Conservation (phyloP, 92 coral and sea anemone species). For the Zoanthus gigantus region DNA sequence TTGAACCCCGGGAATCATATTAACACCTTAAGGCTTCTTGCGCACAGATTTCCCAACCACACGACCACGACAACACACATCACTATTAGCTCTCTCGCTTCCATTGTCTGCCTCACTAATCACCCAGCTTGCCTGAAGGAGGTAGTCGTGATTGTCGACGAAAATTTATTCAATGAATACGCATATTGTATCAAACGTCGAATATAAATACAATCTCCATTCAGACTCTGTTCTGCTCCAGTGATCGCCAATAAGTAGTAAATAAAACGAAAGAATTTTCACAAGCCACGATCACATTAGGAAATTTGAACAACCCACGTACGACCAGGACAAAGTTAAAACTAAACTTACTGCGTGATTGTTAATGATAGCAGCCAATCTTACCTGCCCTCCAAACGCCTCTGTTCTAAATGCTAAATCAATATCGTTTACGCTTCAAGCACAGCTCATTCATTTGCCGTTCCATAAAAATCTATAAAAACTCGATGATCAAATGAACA, state of each 20-base stretch:
- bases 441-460: conserved; percentile 41
- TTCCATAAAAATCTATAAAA: conserved; percentile 49
- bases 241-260: conserved; percentile 67
- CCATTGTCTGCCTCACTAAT: conserved; percentile 30
- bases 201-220: conserved; percentile 70
- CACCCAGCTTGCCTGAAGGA: conserved; percentile 38
- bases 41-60: background rate
- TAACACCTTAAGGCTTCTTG: background rate
- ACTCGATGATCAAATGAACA: conserved; percentile 47
- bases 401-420: conserved; percentile 43
- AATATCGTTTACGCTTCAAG: conserved; percentile 48
- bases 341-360: conserved; percentile 27
- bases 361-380: conserved; percentile 32
- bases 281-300: conserved; percentile 34
- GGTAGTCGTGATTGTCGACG: conserved; percentile 35
- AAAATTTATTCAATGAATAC: conserved; percentile 27
- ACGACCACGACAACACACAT: conserved; percentile 24
- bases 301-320: conserved; percentile 23
- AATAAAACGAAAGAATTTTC: conserved; percentile 16
- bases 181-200: conserved; percentile 37
- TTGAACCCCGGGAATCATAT: conserved; percentile 41
- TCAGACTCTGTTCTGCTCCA: conserved; percentile 82
- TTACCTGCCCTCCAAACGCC: conserved; percentile 25
- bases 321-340: background rate
- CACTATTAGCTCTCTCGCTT: conserved; percentile 19